Percentiles rank a stretch among this genome's conserved stretches.
These are phyloP conservation scores for Synaphobranchus kaupii DNA, from an alignment of 2,797 vertebrate species.

Conservation along the genomic window DNA sequence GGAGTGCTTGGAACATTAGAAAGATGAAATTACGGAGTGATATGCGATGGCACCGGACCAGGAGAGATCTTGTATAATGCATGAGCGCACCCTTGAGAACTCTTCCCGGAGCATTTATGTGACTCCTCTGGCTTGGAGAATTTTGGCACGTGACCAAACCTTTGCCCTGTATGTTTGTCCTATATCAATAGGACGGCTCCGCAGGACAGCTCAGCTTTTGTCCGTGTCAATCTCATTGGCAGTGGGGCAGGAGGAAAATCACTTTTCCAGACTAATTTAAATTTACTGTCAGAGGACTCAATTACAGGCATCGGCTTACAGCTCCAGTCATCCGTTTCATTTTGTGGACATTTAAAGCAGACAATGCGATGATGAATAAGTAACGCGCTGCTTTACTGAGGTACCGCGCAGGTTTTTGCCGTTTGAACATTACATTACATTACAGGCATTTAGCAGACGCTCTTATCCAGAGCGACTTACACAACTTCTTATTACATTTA, in stretches of 20 bases:
- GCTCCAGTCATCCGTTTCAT: not conserved
- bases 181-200: not conserved
- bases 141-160: slow-evolving; percentile 21
- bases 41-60: slow-evolving; percentile 60
- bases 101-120: not conserved
- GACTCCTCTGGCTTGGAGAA: not conserved
- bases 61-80: slow-evolving; percentile 44
- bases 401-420: not conserved
- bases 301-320: not conserved
- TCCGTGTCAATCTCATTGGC: slow-evolving; percentile 7
- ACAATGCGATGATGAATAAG: not conserved
- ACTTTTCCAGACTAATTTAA: not conserved
- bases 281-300: slow-evolving; percentile 28
- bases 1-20: slow-evolving; percentile 63
- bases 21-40: slow-evolving; percentile 64
- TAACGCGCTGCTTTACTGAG: not conserved
- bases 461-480: too few species aligned
- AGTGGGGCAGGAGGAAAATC: slow-evolving; percentile 3
- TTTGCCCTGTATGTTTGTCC: slow-evolving; percentile 16
- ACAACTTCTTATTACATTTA: too few species aligned
- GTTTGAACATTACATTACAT: too few species aligned
- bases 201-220: not conserved
- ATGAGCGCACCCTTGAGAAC: slow-evolving; percentile 44
- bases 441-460: too few species aligned
- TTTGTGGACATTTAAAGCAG: not conserved